Base-by-base conservation (phyloP, 2,888 invertebrate species). In the Ctenicera cuprea region DNA sequence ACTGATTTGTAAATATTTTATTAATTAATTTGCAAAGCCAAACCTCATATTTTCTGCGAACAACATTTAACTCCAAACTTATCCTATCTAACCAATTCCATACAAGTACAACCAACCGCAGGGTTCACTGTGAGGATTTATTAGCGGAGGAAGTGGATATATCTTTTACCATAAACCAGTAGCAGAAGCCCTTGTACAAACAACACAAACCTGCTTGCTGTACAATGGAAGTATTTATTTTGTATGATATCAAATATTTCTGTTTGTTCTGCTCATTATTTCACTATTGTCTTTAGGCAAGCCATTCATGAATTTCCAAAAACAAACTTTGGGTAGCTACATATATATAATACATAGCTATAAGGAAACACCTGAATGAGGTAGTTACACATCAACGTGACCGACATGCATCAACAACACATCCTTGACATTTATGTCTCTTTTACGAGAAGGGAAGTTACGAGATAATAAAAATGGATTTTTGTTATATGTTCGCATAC, bases 391-490 rank as follows among this genome's bases (percentile, higher is more conserved):
- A 16, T 38, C 22, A 38, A 33, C 12, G 33, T 22, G 11, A 20
- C 41, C 20, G 26, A 52, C 52, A 52, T 52, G 37, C 59, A 59
- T 59, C 38, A 38, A 20, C 38, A 38, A 59, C 59, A 38, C 50
- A 64, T 50, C 50, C 26, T 64, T 64, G 50, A 64, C 64, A 20
- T 64, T 64, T 66, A 66, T 41, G 45, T 1, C 62, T 43, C n/a
- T 45, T 62, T 62, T 59, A 59, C 59, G 59, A 59, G 59, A 59
- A 59, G 16, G n/a, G 59, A 59, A 63, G 45, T 52, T 65, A 65
- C 52, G 50, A 52, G 30, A 66, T 52, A 30, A 18, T 52, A 66
- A 66, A 64, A 52, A 52, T 52, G 18, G 48, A 66, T 50, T 38
- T 62, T 66, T 52, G 50, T 52, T 64, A 45, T 64, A 64, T 37